Evolutionary conservation across 1,140 invertebrate genomes (phyloP), one percentile per base, ranked within the genome.

Genomic region (Cotesia vestalis): DNA sequence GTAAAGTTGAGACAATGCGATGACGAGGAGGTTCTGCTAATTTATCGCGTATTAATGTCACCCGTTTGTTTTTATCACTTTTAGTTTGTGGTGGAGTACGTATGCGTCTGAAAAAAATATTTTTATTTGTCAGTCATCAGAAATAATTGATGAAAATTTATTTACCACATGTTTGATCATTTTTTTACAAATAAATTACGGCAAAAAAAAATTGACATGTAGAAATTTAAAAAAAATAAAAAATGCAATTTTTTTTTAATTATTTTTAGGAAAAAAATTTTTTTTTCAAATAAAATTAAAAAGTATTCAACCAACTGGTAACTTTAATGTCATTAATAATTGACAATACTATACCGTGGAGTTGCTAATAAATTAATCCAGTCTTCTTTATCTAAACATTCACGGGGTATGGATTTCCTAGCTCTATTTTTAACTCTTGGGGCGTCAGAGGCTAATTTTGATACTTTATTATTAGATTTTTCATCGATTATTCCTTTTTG

Each of bases 11-110:
- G 14, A 83, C 46, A 9, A 83, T 71, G 20, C 69, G 75, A 40
- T 80, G 77, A 52, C 76, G 84, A 0, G 69, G 59, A 2, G 86
- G 85, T 57, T 77, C 73, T 0, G 85, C 81, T 6, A 87, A 64
- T 73, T 84, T 76, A n/a, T 76, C 69, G 12, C 80, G 78, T 4
- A 61, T 35, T 4, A 81, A 73, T 5, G 78, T 36, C 2, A 78
- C 74, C 2, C 68, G 63, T 6, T 77, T 4, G 66, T 72, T 77
- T 51, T 76, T 75, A 8, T 67, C 71, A 1, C 79, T 73, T 52
- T 71, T 59, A 8, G 0, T 0, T 63, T 74, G 77, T n/a, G 52
- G 53, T 2, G 75, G 20, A 17, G 77, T 77, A 74, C 82, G 84
- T 69, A 63, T 83, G 2, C 66, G 69, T 4, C 78, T 83, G 55